These are phyloP conservation scores for Calliphora vicina DNA, from an alignment of 1,140 invertebrate species.

Conservation along the genomic window DNA sequence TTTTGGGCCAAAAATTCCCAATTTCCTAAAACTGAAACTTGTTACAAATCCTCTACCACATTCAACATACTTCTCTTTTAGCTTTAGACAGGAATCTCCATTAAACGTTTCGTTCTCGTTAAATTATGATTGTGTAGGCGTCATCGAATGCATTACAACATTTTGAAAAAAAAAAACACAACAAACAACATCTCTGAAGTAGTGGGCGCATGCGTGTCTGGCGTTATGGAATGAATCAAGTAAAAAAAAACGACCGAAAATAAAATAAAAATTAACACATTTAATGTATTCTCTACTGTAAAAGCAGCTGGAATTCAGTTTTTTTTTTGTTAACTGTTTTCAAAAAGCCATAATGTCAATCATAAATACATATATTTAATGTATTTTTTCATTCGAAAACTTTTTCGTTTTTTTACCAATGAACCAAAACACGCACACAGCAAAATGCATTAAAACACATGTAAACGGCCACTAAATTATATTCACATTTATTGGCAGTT, in stretches of 20 bases:
- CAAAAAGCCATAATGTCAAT: neutral
- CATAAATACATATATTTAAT: neutral
- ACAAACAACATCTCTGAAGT: neutral
- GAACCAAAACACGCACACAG: neutral
- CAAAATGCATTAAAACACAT: neutral
- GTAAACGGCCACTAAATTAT: constrained; percentile 10
- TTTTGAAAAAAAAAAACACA: no score
- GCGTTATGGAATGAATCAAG: neutral
- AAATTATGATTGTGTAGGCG: neutral
- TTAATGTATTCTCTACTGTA: neutral
- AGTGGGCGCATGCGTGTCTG: constrained; percentile 8
- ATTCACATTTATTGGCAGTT: neutral
- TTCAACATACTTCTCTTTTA: neutral
- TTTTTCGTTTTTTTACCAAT: neutral
- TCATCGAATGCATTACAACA: neutral
- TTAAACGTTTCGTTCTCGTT: neutral
- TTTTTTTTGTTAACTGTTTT: neutral
- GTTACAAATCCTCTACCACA: neutral
- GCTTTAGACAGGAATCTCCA: neutral
- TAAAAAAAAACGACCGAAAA: no score
- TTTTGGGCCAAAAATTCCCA: no score
- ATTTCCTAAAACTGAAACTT: no score
- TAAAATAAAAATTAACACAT: neutral
- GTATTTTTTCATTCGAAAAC: neutral
- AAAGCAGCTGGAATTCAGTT: constrained; percentile 7